Conservation (phyloP, 2,797 vertebrate species). For the Sebastes elongatus region DNA sequence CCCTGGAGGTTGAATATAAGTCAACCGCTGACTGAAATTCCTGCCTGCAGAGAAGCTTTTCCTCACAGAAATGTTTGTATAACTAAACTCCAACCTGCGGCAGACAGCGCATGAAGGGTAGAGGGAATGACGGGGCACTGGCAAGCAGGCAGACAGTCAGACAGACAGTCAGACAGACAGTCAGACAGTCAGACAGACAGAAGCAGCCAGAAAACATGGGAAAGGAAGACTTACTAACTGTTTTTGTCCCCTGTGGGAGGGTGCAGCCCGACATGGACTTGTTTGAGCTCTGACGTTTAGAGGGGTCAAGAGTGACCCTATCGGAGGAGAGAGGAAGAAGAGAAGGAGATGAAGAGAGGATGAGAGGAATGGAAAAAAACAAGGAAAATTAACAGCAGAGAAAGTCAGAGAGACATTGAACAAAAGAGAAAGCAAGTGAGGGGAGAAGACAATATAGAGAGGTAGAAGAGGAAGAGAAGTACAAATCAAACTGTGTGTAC, state of each 20-base stretch:
- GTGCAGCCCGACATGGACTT: conserved; percentile 94
- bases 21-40: not conserved
- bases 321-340: conserved; percentile 73
- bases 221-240: conserved; percentile 94
- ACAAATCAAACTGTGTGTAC: conserved; percentile 39
- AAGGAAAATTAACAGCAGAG: conserved; percentile 50
- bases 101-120: conserved; percentile 48
- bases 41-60: conserved; percentile 32
- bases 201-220: conserved; percentile 79
- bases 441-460: conserved; percentile 24
- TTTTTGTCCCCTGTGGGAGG: conserved; percentile 96
- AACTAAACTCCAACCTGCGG: conserved; percentile 41
- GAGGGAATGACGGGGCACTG: conserved; percentile 41
- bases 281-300: conserved; percentile 97
- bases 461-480: conserved; percentile 45
- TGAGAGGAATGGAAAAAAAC: conserved; percentile 60
- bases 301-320: conserved; percentile 98
- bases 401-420: conserved; percentile 55
- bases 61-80: conserved; percentile 9
- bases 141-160: conserved; percentile 53
- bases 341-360: conserved; percentile 64
- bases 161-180: conserved; percentile 47
- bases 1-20: not conserved
- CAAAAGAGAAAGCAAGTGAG: conserved; percentile 34
- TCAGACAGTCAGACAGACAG: conserved; percentile 46